Evolutionary conservation across 2,797 vertebrate species (phyloP).

Genomic region (Xenopus petersii): DNA sequence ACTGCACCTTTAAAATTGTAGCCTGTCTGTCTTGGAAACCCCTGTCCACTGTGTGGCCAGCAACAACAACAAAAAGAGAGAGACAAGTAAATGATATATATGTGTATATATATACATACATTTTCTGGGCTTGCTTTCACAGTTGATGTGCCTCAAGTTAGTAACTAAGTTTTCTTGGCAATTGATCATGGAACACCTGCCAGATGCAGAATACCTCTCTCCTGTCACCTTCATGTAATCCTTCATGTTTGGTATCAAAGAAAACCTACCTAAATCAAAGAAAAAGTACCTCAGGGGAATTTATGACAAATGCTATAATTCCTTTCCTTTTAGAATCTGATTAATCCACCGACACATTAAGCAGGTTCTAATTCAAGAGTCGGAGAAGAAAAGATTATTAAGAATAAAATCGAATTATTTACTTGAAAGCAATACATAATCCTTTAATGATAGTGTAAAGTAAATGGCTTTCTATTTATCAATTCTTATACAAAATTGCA

Average conservation of each 20-base stretch:
- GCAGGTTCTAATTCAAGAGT: constrained; percentile 53
- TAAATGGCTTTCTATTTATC: constrained; percentile 53
- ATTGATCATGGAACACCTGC: constrained; percentile 69
- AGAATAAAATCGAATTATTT: constrained; percentile 54
- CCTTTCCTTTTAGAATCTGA: constrained; percentile 60
- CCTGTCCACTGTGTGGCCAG: too few relatives aligned
- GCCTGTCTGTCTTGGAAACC: too few relatives aligned
- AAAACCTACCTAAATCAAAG: constrained; percentile 55
- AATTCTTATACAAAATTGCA: constrained; percentile 21
- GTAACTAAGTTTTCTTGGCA: constrained; percentile 62
- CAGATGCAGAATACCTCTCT: constrained; percentile 67
- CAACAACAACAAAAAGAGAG: too few relatives aligned
- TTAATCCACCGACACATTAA: constrained; percentile 61
- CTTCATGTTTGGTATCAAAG: constrained; percentile 69
- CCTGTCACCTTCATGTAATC: constrained; percentile 65
- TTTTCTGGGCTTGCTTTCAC: constrained; percentile 56
- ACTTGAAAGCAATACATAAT: constrained; percentile 61
- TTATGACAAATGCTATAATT: constrained; percentile 68
- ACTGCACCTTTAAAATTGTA: too few relatives aligned
- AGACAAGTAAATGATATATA: too few relatives aligned
- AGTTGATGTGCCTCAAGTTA: constrained; percentile 65
- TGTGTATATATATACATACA: too few relatives aligned
- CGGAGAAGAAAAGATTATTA: constrained; percentile 52
- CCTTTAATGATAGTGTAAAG: constrained; percentile 59
- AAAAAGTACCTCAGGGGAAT: constrained; percentile 66